Percentiles rank a stretch among this genome's conserved stretches.
Conservation (phyloP, 2,888 invertebrate genomes). For the Anticlea derivata region DNA sequence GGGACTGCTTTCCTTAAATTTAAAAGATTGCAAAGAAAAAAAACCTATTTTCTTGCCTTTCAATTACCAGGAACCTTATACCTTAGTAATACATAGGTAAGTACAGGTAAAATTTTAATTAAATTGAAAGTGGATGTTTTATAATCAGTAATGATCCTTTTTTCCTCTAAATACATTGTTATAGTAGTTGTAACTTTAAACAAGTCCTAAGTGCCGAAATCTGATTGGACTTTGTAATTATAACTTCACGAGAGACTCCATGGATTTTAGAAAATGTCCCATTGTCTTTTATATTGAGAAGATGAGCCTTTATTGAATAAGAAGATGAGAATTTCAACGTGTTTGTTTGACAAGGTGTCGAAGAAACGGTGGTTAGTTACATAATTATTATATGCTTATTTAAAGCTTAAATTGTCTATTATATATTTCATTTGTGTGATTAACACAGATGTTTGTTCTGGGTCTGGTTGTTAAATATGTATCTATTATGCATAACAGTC, state of each 20-base stretch:
- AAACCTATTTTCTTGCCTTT: conserved; percentile 7
- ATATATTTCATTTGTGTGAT: too few species aligned
- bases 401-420: too few species aligned
- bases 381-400: too few species aligned
- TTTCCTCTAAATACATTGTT: conserved; percentile 8
- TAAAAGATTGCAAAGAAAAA: conserved; percentile 13
- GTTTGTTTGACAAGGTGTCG: conserved; percentile 5
- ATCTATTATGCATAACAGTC: too few species aligned
- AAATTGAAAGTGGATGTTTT: conserved; percentile 12
- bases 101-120: conserved; percentile 18
- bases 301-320: conserved; percentile 22
- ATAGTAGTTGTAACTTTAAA: conserved; percentile 4
- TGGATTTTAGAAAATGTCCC: conserved; percentile 26
- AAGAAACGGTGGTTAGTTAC: not conserved
- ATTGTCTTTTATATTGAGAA: conserved; percentile 24
- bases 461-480: too few species aligned
- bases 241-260: conserved; percentile 22
- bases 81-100: too few species aligned
- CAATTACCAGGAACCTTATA: conserved; percentile 5
- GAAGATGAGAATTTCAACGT: conserved; percentile 13
- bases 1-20: conserved; percentile 17
- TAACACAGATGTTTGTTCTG: too few species aligned
- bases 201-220: conserved; percentile 8
- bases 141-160: conserved; percentile 8
- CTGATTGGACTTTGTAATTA: conserved; percentile 23